These are phyloP conservation scores for Pristionchus mayeri DNA, from an alignment of 2,888 invertebrate genomes.

Conservation along the genomic window DNA sequence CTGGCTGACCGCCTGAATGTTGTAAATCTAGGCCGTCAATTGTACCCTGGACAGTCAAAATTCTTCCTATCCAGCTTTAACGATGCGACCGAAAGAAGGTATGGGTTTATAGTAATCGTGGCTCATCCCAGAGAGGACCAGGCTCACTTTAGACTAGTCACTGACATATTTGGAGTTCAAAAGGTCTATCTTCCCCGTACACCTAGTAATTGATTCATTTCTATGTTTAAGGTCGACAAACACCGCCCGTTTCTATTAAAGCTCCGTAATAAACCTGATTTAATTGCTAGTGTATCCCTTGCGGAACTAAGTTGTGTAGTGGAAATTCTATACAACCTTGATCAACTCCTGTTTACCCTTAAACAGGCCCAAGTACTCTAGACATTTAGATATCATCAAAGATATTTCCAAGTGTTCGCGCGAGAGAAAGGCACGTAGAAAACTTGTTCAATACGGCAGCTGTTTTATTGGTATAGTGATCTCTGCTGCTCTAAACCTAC, in stretches of 20 bases:
- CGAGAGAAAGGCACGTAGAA: neutral
- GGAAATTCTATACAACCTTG: no score
- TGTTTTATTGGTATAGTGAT: no score
- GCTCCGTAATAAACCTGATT: no score
- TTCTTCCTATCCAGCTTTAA: neutral
- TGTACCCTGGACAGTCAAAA: neutral
- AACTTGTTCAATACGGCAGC: no score
- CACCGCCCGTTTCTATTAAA: no score
- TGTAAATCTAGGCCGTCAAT: slow-evolving; percentile 4
- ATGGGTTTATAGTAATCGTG: neutral
- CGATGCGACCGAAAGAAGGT: neutral
- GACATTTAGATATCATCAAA: neutral
- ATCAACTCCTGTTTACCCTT: no score
- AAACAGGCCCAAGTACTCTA: neutral
- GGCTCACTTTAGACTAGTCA: neutral
- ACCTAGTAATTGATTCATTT: neutral
- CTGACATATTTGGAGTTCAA: neutral
- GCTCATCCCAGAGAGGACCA: neutral
- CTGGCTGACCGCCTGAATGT: neutral
- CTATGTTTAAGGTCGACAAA: neutral
- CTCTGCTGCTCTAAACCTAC: no score
- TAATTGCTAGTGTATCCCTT: no score
- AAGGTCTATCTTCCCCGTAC: neutral
- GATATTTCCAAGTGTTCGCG: slow-evolving; percentile 16
- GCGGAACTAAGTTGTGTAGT: no score